phyloP scores from a whole-genome alignment of 2,797 vertebrate species.

The Apodemus agrarius region DNA sequence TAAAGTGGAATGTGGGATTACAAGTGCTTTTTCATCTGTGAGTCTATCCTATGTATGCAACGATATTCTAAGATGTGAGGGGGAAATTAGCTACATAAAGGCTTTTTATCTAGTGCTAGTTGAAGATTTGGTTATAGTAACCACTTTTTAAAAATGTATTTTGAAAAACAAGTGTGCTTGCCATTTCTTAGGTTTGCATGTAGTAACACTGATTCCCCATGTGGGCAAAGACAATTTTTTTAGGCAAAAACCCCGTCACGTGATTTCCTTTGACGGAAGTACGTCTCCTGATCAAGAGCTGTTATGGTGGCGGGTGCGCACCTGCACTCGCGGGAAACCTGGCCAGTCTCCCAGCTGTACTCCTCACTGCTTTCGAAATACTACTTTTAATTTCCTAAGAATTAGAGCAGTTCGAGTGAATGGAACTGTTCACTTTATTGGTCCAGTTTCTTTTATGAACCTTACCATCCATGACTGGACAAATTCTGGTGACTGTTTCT shows the following conservation, averaged over 20 bases:
- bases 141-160: neutral
- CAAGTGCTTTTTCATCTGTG: neutral
- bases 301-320: neutral
- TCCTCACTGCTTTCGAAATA: slow-evolving; percentile 4
- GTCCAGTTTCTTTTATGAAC: neutral
- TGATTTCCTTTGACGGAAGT: neutral
- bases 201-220: neutral
- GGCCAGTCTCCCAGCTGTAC: neutral
- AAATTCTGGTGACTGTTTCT: slow-evolving; percentile 4
- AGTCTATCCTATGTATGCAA: neutral
- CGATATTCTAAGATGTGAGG: neutral
- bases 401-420: neutral
- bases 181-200: neutral
- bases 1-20: neutral
- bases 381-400: neutral
- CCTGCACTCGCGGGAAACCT: neutral
- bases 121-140: neutral
- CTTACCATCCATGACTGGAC: neutral
- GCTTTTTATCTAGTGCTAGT: neutral
- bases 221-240: neutral
- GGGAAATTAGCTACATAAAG: neutral
- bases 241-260: neutral
- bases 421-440: neutral
- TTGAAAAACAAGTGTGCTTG: neutral
- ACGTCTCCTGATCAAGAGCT: neutral